Base-by-base conservation (phyloP, 64 coral and sea anemone species). In the Porites australiensis region DNA sequence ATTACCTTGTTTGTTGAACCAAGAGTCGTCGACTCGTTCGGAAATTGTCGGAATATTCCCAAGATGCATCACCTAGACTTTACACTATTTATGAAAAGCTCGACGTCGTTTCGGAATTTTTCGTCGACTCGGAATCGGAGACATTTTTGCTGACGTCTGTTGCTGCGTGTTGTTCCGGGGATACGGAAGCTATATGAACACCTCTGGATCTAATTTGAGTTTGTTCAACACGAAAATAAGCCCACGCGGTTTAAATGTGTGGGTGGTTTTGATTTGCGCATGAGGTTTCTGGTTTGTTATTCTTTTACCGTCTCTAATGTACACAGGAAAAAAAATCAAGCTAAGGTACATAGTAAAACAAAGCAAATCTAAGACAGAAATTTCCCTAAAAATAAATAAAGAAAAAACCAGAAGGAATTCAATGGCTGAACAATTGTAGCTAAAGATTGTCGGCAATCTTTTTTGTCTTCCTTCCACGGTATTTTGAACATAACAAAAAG, bases 161-260 rank as follows among this genome's bases (percentile, higher is more conserved):
- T 8, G 10, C n/a, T 84, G 8, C 46, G 37, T 8, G 50, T 18
- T 6, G 50, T 76, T 47, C 75, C 12, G 18, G 50, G 3, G 49
- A 60, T 0, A 10, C 58, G 58, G 77, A 80, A 60, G 6, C 18
- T 20, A 37, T 0, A 37, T 70, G n/a, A 20, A 70, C 5, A 23
- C 20, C n/a, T 58, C 27, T 7, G 61, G 47, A 46, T 65, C 44
- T 66, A 64, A 14, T 20, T 52, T 64, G 61, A 50, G 81, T 13
- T 84, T 68, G 51, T 50, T 84, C 44, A 50, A 84, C 44, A 67
- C 50, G 7, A 84, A 70, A 69, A 50, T 37, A 69, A 76, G 12
- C 44, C 46, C 61, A 64, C 9, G 46, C 18, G 44, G 49, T 49
- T 50, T 10, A 46, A 46, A 23, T 16, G 51, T 20, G 81, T 67